Percentiles rank a stretch among this genome's conserved stretches.
phyloP scores from a whole-genome alignment of 2,113 vertebrate genomes.

The Gymnogyps californianus region DNA sequence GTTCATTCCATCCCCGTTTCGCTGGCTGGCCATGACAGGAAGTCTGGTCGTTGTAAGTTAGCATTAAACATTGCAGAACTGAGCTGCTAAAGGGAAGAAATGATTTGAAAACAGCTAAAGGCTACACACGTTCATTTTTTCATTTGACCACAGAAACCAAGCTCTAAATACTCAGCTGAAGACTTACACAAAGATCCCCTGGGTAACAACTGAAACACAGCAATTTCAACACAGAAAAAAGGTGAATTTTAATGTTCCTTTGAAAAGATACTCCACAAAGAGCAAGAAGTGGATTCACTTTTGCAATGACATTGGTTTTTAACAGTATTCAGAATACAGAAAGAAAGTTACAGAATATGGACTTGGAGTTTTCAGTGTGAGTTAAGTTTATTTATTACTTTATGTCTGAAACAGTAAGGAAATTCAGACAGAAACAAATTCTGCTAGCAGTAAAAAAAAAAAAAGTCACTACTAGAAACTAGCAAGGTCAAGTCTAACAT shows the following conservation, averaged over 20 bases:
- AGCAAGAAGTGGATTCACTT: neutral
- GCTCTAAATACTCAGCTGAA: neutral
- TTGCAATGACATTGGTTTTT: neutral
- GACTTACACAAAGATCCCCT: neutral
- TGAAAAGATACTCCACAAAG: neutral
- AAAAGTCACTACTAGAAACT: neutral
- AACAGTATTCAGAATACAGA: neutral
- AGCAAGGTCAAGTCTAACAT: neutral
- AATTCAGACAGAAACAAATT: neutral
- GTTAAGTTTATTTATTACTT: neutral
- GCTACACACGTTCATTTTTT: neutral
- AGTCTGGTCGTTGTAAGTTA: neutral
- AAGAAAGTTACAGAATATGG: neutral
- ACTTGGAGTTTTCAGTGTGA: neutral
- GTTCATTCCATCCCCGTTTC: neutral
- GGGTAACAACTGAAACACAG: neutral
- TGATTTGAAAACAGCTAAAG: neutral
- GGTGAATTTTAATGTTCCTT: neutral
- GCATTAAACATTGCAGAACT: neutral
- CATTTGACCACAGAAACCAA: constrained; percentile 33
- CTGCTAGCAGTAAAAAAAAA: neutral
- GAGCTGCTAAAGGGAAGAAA: constrained; percentile 28
- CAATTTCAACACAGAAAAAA: neutral
- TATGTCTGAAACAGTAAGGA: neutral
- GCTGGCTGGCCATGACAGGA: constrained; percentile 11